Base-by-base conservation (phyloP, 2,888 invertebrate species). In the Orthonychiurus folsomi region DNA sequence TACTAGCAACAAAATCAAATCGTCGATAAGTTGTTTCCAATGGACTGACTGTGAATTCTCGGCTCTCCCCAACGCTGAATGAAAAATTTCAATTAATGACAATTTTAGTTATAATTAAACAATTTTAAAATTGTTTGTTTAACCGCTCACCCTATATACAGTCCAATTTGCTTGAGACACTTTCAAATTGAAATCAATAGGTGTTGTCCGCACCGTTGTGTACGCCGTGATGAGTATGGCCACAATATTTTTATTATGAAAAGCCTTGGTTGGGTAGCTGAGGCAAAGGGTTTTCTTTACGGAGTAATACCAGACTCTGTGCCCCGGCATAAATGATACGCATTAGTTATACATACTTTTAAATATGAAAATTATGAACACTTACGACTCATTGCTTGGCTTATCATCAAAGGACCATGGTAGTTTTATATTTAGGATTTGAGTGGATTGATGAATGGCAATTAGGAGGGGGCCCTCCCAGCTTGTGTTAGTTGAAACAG, bases 271-370 rank as follows among this genome's bases (percentile, higher is more conserved):
- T 5, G 20, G 20, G 15, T 59, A 37, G 20, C 48, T 27, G 3
- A 59, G 50, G 25, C 59, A 59, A 3, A 59, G 50, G 5, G 59
- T 59, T 21, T 50, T 3, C 20, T 47, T 47, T 3, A 50, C 26
- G 2, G 48, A 5, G 59, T 59, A 59, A 20, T 59, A 59, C 59
- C 59, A 59, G 9, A 3, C 24, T 24, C 59, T 59, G 5, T 37
- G n/a, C n/a, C n/a, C n/a, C n/a, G n/a, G n/a, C n/a, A n/a, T n/a
- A n/a, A n/a, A n/a, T n/a, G n/a, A n/a, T n/a, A n/a, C n/a, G n/a
- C n/a, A n/a, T n/a, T n/a, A n/a, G n/a, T n/a, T n/a, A n/a, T n/a
- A n/a, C n/a, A n/a, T n/a, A n/a, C n/a, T n/a, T n/a, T n/a, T n/a
- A n/a, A n/a, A n/a, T n/a, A n/a, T n/a, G n/a, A n/a, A n/a, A n/a